These are phyloP conservation scores for Pomacea maculata DNA, from an alignment of 1,140 invertebrate species.

Conservation along the genomic window DNA sequence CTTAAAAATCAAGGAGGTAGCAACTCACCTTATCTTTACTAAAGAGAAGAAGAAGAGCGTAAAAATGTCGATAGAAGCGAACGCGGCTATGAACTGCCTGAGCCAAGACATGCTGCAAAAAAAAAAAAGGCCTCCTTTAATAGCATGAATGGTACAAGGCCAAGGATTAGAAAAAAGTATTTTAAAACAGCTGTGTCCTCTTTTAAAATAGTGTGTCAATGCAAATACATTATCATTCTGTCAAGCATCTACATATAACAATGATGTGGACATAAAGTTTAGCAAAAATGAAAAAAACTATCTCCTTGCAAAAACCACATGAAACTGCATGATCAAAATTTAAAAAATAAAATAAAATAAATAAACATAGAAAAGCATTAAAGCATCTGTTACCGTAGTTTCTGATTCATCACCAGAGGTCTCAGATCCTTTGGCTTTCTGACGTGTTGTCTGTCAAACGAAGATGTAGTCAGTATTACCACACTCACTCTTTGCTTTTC, in stretches of 20 bases:
- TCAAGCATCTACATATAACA: too few species aligned
- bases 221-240: too few species aligned
- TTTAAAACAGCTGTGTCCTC: too few species aligned
- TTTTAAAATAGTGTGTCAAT: too few species aligned
- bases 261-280: too few species aligned
- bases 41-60: constrained; percentile 79
- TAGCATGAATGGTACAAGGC: not conserved
- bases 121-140: constrained; percentile 24
- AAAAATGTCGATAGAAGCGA: constrained; percentile 85
- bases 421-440: not conserved
- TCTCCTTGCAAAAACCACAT: too few species aligned
- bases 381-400: constrained; percentile 1
- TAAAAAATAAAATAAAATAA: not conserved
- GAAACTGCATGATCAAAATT: too few species aligned
- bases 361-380: not conserved
- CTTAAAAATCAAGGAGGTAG: not conserved
- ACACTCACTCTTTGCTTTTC: too few species aligned
- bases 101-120: constrained; percentile 61
- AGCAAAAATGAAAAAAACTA: too few species aligned
- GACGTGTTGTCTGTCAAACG: constrained; percentile 4
- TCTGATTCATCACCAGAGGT: not conserved
- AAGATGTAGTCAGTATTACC: too few species aligned
- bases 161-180: too few species aligned
- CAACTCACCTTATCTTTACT: constrained; percentile 69
- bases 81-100: constrained; percentile 81